Evolutionary conservation across 2,888 invertebrate species (phyloP), one percentile per base, ranked within the genome.

Genomic region (Mimachlamys varia): DNA sequence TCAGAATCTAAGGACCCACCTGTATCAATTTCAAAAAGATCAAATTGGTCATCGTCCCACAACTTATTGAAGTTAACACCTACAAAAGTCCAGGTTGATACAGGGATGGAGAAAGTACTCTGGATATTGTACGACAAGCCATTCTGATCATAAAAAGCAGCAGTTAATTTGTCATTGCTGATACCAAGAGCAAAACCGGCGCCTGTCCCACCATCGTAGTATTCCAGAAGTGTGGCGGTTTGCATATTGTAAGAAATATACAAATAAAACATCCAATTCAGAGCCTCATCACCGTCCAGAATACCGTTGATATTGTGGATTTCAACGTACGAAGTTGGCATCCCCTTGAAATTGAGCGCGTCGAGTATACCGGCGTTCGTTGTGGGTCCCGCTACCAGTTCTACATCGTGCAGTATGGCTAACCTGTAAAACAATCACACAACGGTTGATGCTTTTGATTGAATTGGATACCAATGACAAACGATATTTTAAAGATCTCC

Each of bases 221-320:
- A 76, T 33, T 76, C 76, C 76, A 76, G 17, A 5, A 76, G 27
- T 27, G 76, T 27, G 33, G 33, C 76, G 33, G 76, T 76, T 15
- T 12, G 12, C 4, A 27, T 33, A 15, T 27, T 76, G 15, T 76
- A 10, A 27, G 76, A 33, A 15, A 27, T 15, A 76, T 33, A 76
- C 33, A 76, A 0, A 33, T 76, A 76, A 27, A 76, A 76, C 76
- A 76, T 76, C 76, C 76, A 76, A 33, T 76, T 76, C 76, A 76
- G 12, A 0, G 76, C 76, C 4, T 76, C 33, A 15, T 76, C 33
- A 33, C 76, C 76, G 33, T 76, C 33, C 27, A 76, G 27, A 15
- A 76, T 76, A 13, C 76, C 76, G 33, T 76, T 33, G 17, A 76
- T 33, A 15, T 76, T 76, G 2, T 76, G 13, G 17, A 76, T 76